Evolutionary conservation across 2,888 invertebrate species (phyloP), one percentile per base, ranked within the genome.

Genomic region (Lydus trimaculatus): DNA sequence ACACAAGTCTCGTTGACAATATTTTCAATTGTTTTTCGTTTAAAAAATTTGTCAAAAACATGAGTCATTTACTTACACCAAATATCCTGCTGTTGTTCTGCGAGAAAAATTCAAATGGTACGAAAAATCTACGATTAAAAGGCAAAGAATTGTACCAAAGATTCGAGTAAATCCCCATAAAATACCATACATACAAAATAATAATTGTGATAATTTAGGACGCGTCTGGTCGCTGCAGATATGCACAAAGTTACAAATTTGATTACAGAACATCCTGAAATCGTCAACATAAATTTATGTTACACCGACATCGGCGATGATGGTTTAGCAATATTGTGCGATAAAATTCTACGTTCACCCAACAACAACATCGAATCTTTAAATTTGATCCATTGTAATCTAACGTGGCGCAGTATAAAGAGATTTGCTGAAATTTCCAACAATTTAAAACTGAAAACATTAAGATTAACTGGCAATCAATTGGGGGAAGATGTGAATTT

Each of bases 391-490:
- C 87, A 88, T 65, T 91, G 91, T 72, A 81, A 88, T 60, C 79
- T 91, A 48, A 84, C 85, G 0, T 83, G 84, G 2, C 70, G 76
- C 33, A 89, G 89, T 0, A 82, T 89, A 7, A 61, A 74, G 25
- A 70, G 78, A 43, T 69, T 86, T 64, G 76, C 74, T 23, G 58
- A 72, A 33, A 58, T 74, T 58, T 74, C 75, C 15, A 70, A 72
- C 8, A 70, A 69, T 20, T 66, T 91, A 0, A 86, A 84, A 25
- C 75, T 91, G 0, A 85, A 85, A 75, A 87, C 86, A 68, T 79
- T 91, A 1, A 82, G 89, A 75, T 66, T 91, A 0, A 89, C 87
- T 72, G 90, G 90, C 0, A 91, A 91, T 75, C 86, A 88, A 78
- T 82, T 91, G 31, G 89, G 90, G 0, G 82, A 83, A 0, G 83